Evolutionary conservation across 2,797 vertebrate species (phyloP).

Genomic region (Microchirus variegatus): DNA sequence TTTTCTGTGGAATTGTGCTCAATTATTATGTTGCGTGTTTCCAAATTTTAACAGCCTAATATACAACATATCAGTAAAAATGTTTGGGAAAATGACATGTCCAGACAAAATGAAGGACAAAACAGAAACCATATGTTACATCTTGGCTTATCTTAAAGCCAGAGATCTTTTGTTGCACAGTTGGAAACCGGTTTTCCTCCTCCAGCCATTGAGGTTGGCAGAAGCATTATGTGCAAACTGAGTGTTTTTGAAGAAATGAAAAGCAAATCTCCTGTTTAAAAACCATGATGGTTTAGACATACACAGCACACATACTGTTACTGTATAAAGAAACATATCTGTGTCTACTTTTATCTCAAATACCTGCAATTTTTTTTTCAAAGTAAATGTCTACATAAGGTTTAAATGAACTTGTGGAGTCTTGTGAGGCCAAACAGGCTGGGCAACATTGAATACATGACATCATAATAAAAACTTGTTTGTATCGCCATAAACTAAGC

Average conservation of each 20-base stretch:
- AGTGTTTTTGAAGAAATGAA: not conserved
- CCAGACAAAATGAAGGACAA: not conserved
- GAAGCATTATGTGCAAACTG: not conserved
- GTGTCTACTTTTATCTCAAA: not conserved
- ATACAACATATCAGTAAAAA: not conserved
- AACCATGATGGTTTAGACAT: not conserved
- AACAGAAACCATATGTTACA: not conserved
- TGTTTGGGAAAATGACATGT: not conserved
- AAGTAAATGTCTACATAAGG: not conserved
- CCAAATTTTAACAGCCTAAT: not conserved
- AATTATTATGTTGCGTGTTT: not conserved
- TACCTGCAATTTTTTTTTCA: not conserved
- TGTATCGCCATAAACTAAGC: not conserved
- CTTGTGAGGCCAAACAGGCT: not conserved
- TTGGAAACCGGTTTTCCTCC: not conserved
- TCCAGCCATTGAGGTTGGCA: not conserved
- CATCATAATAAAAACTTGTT: constrained; percentile 5
- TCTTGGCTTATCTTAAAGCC: not conserved
- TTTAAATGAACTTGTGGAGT: not conserved
- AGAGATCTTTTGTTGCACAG: not conserved
- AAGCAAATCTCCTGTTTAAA: not conserved
- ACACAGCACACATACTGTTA: not conserved
- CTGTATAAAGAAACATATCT: not conserved
- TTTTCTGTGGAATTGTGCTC: not conserved
- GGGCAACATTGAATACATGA: not conserved